These are phyloP conservation scores for Chlamydotis undulata DNA, from an alignment of 2,113 vertebrate species.

Conservation along the genomic window DNA sequence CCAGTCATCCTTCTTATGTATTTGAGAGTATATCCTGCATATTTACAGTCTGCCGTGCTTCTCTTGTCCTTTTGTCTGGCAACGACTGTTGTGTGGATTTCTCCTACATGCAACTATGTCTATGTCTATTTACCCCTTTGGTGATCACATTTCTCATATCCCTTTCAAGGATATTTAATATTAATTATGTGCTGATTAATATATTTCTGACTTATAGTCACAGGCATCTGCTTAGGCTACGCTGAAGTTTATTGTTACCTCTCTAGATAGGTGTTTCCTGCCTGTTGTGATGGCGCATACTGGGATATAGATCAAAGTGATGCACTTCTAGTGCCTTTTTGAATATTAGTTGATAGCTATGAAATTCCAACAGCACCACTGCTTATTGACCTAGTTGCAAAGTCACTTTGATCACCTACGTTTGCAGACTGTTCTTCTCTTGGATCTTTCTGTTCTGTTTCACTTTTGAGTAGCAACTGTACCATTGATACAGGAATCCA, in stretches of 20 bases:
- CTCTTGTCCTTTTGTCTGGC: background rate
- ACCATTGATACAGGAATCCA: background rate
- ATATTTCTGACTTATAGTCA: background rate
- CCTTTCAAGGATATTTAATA: background rate
- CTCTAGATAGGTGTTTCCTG: background rate
- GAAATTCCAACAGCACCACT: background rate
- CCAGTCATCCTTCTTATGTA: background rate
- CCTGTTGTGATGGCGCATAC: background rate
- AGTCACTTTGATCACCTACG: constrained; percentile 36
- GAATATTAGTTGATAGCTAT: constrained; percentile 2
- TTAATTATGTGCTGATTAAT: background rate
- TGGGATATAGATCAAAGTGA: constrained; percentile 31
- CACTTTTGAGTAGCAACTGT: background rate
- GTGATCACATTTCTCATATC: background rate
- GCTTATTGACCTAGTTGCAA: constrained; percentile 39
- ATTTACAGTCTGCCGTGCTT: background rate
- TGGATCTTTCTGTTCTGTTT: background rate
- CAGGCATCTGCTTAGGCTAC: background rate
- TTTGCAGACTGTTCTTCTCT: background rate
- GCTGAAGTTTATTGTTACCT: background rate
- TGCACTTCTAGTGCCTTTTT: background rate
- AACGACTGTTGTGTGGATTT: background rate
- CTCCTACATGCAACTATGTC: background rate
- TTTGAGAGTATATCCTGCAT: background rate
- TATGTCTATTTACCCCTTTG: background rate